Base-by-base conservation (phyloP, 1,140 invertebrate species). In the Megathymus violae region DNA sequence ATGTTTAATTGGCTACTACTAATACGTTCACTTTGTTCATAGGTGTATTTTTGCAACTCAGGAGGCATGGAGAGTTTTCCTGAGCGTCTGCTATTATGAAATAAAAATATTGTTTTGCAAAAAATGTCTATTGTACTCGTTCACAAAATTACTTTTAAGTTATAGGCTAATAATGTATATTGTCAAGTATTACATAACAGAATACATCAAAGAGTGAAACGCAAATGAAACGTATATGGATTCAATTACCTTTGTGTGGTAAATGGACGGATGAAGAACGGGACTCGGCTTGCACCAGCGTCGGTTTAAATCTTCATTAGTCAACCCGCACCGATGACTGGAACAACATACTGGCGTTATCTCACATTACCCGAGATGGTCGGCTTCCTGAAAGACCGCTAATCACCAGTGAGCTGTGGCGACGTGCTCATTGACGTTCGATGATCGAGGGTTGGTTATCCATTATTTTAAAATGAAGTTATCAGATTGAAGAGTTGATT, bases 231-330 rank as follows among this genome's bases (percentile, higher is more conserved):
- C n/a, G n/a, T 6, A 14, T 11, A 40, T 38, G 10, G n/a, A 51
- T 47, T 47, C 19, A 48, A 9, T 11, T 36, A 36, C 95, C 92
- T 97, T 97, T 25, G 95, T 94, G 83, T 97, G 95, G 85, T 94
- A 97, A 80, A 97, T 97, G 69, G 94, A 94, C 22, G 97, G 96
- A 92, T 97, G 96, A 41, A 96, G 89, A 71, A 93, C 85, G 54
- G 93, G 92, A 84, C 94, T 94, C 0, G 97, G 96, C 71, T 93
- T 93, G 75, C 93, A 94, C 96, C 96, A 97, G 36, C 95, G 92
- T 69, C 96, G 92, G 87, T 97, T 97, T 72, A 97, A 88, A 90
- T 97, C 96, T 89, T 97, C 95, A 82, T 95, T 95, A 72, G 95
- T 95, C 71, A 97, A 76, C 64, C 94, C 96, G 91, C 95, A 96